A percentile compares a stretch with the other conserved stretches of the same genome.
Evolutionary conservation across 2,888 invertebrate species (phyloP).

Genomic region (Acanthosoma haemorrhoidale): DNA sequence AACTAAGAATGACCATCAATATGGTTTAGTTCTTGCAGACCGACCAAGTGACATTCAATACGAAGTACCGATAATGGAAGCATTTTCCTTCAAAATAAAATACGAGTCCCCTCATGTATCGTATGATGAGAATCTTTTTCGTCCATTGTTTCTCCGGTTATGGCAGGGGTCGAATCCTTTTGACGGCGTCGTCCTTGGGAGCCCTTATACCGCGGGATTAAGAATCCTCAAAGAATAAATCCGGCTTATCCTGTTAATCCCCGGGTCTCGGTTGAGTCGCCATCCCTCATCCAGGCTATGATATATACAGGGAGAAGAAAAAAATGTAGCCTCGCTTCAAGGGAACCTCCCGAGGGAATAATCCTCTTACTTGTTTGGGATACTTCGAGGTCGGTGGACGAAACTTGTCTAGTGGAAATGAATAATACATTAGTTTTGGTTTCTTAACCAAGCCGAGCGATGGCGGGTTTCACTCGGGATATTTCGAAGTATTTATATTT

Average conservation of each 20-base stretch:
- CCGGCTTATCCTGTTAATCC: not conserved
- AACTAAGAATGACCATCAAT: too few species aligned
- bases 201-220: not conserved
- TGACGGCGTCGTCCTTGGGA: not conserved
- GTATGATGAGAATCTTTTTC: too few species aligned
- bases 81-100: too few species aligned
- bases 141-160: too few species aligned
- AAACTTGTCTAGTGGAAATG: not conserved
- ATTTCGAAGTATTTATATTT: too few species aligned
- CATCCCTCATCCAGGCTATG: not conserved
- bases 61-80: too few species aligned
- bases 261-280: not conserved
- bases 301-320: not conserved
- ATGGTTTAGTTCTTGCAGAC: too few species aligned
- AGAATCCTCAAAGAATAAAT: not conserved
- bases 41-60: too few species aligned
- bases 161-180: not conserved
- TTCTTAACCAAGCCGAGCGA: too few species aligned
- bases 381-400: not conserved
- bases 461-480: too few species aligned
- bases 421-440: not conserved
- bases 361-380: not conserved
- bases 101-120: too few species aligned
- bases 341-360: not conserved
- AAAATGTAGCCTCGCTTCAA: not conserved